Conservation (phyloP, 2,888 invertebrate genomes). For the Sycophila texana region DNA sequence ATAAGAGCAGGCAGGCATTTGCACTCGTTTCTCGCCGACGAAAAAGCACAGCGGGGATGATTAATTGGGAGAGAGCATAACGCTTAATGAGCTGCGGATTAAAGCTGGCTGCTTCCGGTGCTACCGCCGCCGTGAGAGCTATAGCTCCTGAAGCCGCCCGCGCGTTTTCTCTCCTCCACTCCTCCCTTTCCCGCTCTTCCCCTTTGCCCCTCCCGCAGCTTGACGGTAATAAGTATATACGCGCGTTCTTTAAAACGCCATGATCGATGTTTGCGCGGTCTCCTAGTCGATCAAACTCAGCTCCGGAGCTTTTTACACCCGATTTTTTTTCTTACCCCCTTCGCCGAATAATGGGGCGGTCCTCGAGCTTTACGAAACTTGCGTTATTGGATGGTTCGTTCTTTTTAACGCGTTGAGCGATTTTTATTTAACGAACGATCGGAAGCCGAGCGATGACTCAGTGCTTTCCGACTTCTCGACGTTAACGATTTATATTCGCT, state of each 20-base stretch:
- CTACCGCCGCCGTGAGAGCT: constrained; percentile 9
- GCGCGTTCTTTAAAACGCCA: constrained; percentile 4
- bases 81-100: constrained; percentile 68
- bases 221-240: constrained; percentile 25
- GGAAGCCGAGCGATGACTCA: neutral
- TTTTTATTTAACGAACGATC: constrained; percentile 14
- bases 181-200: no score
- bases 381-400: neutral
- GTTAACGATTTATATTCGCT: no score
- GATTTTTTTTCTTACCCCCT: neutral
- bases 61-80: constrained; percentile 67
- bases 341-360: constrained; percentile 15
- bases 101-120: constrained; percentile 61
- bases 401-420: neutral
- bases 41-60: constrained; percentile 60
- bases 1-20: neutral
- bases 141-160: neutral
- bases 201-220: no score
- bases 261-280: constrained; percentile 30
- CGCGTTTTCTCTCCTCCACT: constrained; percentile 61
- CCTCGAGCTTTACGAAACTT: neutral
- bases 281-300: constrained; percentile 30
- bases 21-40: constrained; percentile 27
- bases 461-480: no score
- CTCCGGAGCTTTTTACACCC: constrained; percentile 2